Evolutionary conservation across 2,113 vertebrate genomes (phyloP).

Genomic region (Sander vitreus): DNA sequence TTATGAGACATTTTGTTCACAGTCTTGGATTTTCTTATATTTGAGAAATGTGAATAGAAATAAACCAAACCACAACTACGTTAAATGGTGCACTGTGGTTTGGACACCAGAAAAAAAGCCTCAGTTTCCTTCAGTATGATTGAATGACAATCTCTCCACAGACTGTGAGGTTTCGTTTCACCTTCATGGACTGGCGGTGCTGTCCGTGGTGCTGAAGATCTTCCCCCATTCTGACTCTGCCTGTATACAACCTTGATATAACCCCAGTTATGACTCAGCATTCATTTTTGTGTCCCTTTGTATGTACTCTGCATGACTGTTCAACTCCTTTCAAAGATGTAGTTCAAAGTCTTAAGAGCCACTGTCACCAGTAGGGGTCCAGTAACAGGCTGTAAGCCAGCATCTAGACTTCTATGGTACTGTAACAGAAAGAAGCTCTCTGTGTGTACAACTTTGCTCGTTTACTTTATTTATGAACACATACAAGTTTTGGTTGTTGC

Average conservation of each 20-base stretch:
- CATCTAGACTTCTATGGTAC: constrained; percentile 9
- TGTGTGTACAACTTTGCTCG: neutral
- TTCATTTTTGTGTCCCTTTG: constrained; percentile 4
- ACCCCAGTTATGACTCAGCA: neutral
- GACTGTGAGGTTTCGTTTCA: neutral
- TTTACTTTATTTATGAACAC: constrained; percentile 13
- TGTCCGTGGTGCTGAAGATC: constrained; percentile 65
- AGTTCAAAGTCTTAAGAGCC: constrained; percentile 25
- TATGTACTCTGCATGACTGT: neutral
- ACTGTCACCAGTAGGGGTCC: constrained; percentile 29
- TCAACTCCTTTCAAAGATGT: constrained; percentile 11
- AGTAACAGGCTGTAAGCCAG: constrained; percentile 14
- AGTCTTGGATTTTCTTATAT: neutral
- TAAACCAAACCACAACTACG: neutral
- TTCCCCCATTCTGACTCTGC: neutral
- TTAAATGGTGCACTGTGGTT: neutral
- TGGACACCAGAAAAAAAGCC: constrained; percentile 1
- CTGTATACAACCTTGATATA: neutral
- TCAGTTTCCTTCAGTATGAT: neutral
- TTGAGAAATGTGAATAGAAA: neutral
- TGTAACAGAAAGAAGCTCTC: constrained; percentile 11
- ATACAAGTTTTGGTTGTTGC: constrained; percentile 17
- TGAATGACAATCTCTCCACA: neutral
- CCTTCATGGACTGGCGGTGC: constrained; percentile 9
- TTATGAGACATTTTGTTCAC: neutral